Percentiles rank a stretch among this genome's conserved stretches.
These are phyloP conservation scores for Scaptomyza graminum DNA, from an alignment of 1,140 invertebrate species.

Conservation along the genomic window DNA sequence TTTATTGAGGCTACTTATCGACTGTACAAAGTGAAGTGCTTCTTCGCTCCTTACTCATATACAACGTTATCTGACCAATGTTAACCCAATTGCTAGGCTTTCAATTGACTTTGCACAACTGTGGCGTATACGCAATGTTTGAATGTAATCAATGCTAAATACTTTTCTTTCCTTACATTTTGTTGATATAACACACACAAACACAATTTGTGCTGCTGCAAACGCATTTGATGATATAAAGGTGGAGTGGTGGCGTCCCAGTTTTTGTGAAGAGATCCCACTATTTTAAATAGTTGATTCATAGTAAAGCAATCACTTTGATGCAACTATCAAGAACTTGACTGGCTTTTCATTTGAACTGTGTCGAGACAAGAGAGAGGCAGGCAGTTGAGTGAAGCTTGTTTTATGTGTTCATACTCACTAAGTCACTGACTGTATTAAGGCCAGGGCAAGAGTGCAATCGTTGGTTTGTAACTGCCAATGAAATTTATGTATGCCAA, in stretches of 20 bases:
- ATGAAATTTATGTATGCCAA: conserved; percentile 65
- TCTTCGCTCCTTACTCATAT: conserved; percentile 25
- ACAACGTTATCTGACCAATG: background rate
- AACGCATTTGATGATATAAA: conserved; percentile 32
- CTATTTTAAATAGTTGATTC: background rate
- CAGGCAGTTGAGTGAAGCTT: no score
- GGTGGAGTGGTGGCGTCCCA: conserved; percentile 1
- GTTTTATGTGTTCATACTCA: background rate
- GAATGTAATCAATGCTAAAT: conserved; percentile 13
- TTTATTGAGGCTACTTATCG: conserved; percentile 81
- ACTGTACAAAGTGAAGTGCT: conserved; percentile 67
- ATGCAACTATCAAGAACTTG: conserved; percentile 22
- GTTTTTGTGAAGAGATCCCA: background rate
- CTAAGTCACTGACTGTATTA: background rate
- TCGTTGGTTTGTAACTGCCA: conserved; percentile 44
- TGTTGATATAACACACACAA: conserved; percentile 1
- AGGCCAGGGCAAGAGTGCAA: background rate
- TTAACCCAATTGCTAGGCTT: conserved; percentile 33
- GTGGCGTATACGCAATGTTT: conserved; percentile 27
- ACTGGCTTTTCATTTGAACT: conserved; percentile 13
- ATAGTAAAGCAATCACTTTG: conserved; percentile 23
- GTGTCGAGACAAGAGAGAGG: background rate
- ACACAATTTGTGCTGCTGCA: background rate
- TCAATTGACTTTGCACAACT: conserved; percentile 9
- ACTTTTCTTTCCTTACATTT: conserved; percentile 18